Evolutionary conservation across 2,113 vertebrate species (phyloP), one percentile per base, ranked within the genome.

Genomic region (Pelecanus crispus): DNA sequence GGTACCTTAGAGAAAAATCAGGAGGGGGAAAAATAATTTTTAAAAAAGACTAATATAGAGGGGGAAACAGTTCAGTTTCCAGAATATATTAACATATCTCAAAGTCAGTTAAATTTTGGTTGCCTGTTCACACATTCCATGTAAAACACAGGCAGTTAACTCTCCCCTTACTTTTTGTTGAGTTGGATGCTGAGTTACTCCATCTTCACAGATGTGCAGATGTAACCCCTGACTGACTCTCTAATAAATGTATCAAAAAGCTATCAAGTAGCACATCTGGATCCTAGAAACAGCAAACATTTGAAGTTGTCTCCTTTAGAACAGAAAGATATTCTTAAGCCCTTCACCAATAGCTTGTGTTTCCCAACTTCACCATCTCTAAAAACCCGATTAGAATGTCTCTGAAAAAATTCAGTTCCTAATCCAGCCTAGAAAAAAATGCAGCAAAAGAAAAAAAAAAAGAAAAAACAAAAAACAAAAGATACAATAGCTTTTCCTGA

Each of bases 121-220:
- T 81, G 29, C 13, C 6, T 50, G 10, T 55, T 72, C 44, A 49
- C 25, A 36, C 1, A 36, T 28, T 56, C 47, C 4, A 49, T 42
- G 24, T 34, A 20, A 83, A 80, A 81, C 67, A 34, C 0, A 70
- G 17, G 20, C 0, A 1, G 14, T 19, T 62, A 47, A 29, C 18
- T 55, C 8, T 52, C 10, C 9, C 7, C 10, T 49, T 45, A 65
- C 9, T 71, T 77, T 58, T 49, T 49, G 8, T 17, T 77, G 6
- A 81, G 15, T 24, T 68, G 17, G 17, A 78, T 45, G 18, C 24
- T 85, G 53, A 38, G 25, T 56, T 62, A 77, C 13, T 32, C 25
- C 21, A 17, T 36, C 47, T 63, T 53, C 12, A 32, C 5, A 22
- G 7, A 81, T 18, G 38, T 10, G 28, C 14, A 84, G 12, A 68